phyloP scores from a whole-genome alignment of 2,113 vertebrate genomes.

The Pungitius pungitius region DNA sequence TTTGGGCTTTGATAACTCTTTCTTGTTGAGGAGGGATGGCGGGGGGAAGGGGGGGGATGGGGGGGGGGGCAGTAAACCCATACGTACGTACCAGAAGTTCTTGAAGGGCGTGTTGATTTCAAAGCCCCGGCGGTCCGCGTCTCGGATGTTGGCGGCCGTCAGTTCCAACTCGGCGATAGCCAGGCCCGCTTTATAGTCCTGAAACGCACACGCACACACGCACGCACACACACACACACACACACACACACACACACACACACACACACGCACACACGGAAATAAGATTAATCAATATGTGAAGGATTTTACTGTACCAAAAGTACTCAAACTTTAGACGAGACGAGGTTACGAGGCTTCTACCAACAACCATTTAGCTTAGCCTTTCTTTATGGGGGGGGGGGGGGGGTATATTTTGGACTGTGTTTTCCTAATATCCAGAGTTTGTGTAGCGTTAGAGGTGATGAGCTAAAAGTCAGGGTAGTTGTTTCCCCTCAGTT shows the following conservation, averaged over 20 bases:
- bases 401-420: too few species aligned
- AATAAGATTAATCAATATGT: neutral
- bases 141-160: constrained; percentile 89
- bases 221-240: too few species aligned
- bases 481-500: too few species aligned
- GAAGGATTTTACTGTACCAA: neutral
- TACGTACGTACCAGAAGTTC: constrained; percentile 94
- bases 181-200: constrained; percentile 92
- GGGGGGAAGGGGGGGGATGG: neutral
- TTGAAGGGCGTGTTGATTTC: constrained; percentile 98
- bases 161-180: constrained; percentile 90
- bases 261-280: too few species aligned
- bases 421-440: too few species aligned
- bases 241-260: too few species aligned
- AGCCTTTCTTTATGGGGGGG: too few species aligned
- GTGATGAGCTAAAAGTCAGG: too few species aligned
- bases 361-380: too few species aligned
- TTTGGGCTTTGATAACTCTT: neutral
- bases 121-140: constrained; percentile 87
- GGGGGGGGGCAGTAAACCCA: neutral
- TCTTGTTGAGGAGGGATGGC: constrained; percentile 6
- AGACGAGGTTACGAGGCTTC: too few species aligned
- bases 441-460: too few species aligned
- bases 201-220: neutral
- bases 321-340: neutral